phyloP scores from a whole-genome alignment of 2,113 vertebrate species.

The Sapajus apella region DNA sequence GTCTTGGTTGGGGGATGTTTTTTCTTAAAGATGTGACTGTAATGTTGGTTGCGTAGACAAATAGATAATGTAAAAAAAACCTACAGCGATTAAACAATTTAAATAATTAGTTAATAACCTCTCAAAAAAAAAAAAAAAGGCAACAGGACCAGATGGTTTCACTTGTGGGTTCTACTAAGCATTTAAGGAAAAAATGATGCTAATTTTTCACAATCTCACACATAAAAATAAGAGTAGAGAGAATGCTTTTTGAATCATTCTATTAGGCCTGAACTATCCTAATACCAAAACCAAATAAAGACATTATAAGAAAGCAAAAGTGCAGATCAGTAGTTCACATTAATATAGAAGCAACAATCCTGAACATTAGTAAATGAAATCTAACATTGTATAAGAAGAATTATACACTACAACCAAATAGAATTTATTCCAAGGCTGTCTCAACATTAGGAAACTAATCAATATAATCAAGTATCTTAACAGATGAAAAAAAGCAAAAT shows the following conservation, averaged over 20 bases:
- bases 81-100: neutral
- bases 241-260: neutral
- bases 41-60: neutral
- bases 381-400: neutral
- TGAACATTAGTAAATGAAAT: neutral
- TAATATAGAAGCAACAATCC: neutral
- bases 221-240: neutral
- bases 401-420: neutral
- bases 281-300: neutral
- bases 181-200: neutral
- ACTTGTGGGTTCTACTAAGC: neutral
- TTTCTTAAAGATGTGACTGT: neutral
- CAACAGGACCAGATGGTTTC: neutral
- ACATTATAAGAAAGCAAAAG: neutral
- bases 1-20: neutral
- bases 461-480: neutral
- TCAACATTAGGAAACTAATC: neutral
- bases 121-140: neutral
- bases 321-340: neutral
- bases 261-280: neutral
- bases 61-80: neutral
- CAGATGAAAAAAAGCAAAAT: conserved; percentile 1
- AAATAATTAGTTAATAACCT: neutral
- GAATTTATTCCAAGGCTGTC: neutral
- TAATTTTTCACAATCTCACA: neutral